Evolutionary conservation across 2,797 vertebrate species (phyloP).

Genomic region (Microctenopoma stevenorrisi): DNA sequence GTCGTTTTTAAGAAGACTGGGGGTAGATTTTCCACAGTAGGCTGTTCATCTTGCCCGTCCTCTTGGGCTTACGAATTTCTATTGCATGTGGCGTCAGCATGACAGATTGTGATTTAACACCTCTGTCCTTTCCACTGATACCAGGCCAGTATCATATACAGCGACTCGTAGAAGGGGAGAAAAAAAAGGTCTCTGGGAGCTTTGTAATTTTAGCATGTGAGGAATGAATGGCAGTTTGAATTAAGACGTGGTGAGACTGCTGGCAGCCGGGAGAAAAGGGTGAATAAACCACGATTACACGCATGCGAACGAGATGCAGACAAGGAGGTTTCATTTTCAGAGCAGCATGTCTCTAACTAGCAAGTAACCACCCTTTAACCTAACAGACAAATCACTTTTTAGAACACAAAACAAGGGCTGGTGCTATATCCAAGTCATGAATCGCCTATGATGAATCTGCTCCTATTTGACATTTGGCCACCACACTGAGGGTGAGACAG

Average conservation of each 20-base stretch:
- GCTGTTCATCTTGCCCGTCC: constrained; percentile 34
- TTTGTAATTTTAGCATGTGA: constrained; percentile 47
- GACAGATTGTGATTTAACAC: constrained; percentile 74
- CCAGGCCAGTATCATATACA: constrained; percentile 37
- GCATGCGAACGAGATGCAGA: constrained; percentile 26
- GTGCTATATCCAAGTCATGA: constrained; percentile 5
- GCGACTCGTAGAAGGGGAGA: constrained; percentile 39
- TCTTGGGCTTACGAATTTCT: constrained; percentile 1
- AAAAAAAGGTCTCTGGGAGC: constrained; percentile 10
- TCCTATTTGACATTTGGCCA: constrained; percentile 55
- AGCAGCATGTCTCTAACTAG: constrained; percentile 1
- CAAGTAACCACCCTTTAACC: constrained; percentile 1
- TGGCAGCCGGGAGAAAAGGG: neutral
- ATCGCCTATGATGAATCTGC: constrained; percentile 20
- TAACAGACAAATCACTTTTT: constrained; percentile 23
- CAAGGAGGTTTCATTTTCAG: constrained; percentile 24
- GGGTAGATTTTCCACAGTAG: constrained; percentile 15
- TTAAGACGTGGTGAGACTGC: constrained; percentile 14
- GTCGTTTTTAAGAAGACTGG: constrained; percentile 4
- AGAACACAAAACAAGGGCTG: constrained; percentile 32
- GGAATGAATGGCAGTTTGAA: constrained; percentile 58
- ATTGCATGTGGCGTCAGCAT: constrained; percentile 42
- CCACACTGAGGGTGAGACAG: constrained; percentile 12
- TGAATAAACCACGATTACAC: constrained; percentile 11
- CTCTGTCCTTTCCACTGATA: constrained; percentile 64